phyloP scores from a whole-genome alignment of 92 coral and sea anemone genomes.

The Paramuricea clavata region DNA sequence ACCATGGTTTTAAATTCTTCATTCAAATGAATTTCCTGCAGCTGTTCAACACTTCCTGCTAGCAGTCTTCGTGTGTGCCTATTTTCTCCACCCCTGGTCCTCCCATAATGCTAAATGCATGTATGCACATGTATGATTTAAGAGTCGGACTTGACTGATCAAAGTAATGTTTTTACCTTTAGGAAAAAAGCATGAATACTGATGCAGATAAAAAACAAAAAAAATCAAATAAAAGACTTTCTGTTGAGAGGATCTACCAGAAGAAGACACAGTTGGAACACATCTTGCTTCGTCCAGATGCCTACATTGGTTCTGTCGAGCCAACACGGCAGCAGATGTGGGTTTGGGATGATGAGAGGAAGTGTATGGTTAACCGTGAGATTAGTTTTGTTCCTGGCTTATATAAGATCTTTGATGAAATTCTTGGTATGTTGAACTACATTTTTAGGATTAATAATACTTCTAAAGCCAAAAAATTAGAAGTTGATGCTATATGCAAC shows the following conservation, averaged over 20 bases:
- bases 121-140: no score
- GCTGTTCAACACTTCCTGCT: no score
- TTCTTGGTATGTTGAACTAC: slow-evolving; percentile 70
- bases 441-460: no score
- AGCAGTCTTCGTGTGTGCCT: no score
- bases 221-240: slow-evolving; percentile 92
- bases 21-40: no score
- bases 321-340: slow-evolving; percentile 92
- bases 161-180: no score
- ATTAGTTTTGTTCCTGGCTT: slow-evolving; percentile 97
- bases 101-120: no score
- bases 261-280: slow-evolving; percentile 98
- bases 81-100: no score
- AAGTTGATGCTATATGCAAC: no score
- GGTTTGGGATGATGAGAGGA: slow-evolving; percentile 85
- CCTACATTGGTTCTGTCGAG: slow-evolving; percentile 98
- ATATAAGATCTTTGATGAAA: slow-evolving; percentile 98
- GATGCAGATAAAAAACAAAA: slow-evolving; percentile 39
- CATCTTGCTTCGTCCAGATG: slow-evolving; percentile 97
- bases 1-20: no score
- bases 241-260: slow-evolving; percentile 96
- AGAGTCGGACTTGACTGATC: no score
- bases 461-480: no score
- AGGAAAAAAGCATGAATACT: slow-evolving; percentile 75
- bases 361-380: slow-evolving; percentile 88